Conservation (phyloP, 2,888 invertebrate species). For the Caradrina clavipalpis region DNA sequence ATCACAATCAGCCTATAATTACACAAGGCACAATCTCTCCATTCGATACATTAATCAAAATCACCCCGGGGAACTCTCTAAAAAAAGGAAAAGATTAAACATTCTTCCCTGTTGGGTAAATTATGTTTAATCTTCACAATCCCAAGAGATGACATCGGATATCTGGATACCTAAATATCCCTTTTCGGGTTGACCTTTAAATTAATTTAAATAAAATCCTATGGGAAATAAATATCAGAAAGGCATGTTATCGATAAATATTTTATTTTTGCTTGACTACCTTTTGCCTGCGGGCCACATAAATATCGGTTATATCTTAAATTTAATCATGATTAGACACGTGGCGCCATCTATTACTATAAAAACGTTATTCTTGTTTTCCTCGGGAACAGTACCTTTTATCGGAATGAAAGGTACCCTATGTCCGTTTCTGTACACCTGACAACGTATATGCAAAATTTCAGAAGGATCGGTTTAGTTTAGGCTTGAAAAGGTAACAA, state of each 20-base stretch:
- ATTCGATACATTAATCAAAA: conserved; percentile 15
- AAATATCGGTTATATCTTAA: no score
- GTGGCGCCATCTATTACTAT: no score
- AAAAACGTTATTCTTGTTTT: no score
- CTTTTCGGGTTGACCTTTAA: conserved; percentile 20
- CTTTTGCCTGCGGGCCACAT: no score
- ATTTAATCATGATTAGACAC: no score
- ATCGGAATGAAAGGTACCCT: no score
- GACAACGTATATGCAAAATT: no score
- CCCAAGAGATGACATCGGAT: conserved; percentile 26
- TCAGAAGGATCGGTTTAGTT: no score
- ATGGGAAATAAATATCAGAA: conserved; percentile 41
- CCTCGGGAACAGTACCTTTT: no score
- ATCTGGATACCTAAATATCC: conserved; percentile 14
- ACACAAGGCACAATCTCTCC: neutral
- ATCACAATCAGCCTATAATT: no score
- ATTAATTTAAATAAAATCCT: conserved; percentile 34
- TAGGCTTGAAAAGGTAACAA: no score
- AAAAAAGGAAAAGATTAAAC: conserved; percentile 8
- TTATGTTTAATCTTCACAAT: conserved; percentile 29
- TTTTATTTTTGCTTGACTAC: conserved; percentile 25
- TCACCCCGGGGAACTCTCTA: neutral
- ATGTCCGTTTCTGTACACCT: no score
- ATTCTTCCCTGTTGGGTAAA: conserved; percentile 9
- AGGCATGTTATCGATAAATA: conserved; percentile 4